Base-by-base conservation (phyloP, 2,113 vertebrate species). In the Misgurnus mizolepis region DNA sequence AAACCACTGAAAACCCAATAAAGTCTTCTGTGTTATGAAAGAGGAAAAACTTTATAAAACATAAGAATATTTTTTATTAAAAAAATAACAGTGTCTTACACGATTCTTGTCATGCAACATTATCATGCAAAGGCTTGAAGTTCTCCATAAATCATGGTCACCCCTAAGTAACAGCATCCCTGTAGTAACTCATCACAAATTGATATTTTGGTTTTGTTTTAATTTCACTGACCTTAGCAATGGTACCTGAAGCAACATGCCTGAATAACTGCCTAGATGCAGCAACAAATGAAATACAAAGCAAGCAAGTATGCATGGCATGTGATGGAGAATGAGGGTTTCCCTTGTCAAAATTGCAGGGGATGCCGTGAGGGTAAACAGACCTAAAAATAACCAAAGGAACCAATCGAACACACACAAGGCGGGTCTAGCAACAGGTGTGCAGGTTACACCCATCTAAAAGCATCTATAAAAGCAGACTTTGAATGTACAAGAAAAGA, bases 401-500 rank as follows among this genome's bases (percentile, higher is more conserved):
- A 68, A 64, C 45, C 62, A 41, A 22, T 60, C 60, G 64, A 61
- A 39, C 50, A 9, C 14, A 34, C 3, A 10, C 10, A 34, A 73
- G 79, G 79, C 15, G 75, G 79, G 45, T 34, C 45, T 15, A 53
- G n/a, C 58, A 60, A 10, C 45, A 70, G 79, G 79, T 75, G 79
- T 49, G 3, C 39, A 58, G 18, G 73, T 68, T 80, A 62, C 80
- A 50, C 86, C 85, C 81, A 76, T 56, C 8, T 53, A 34, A 66
- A 39, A 49, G 53, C 84, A 85, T 84, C 82, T 88, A 88, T 84
- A 80, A 80, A 76, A 43, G 65, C 1, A 45, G n/a, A 58, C 17
- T n/a, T 18, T 3, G 6, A 17, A 58, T 58, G n/a, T 17, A 14
- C 49, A 69, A 45, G 78, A 9, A 7, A n/a, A 67, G 65, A 15